Conservation (phyloP, 2,888 invertebrate species). For the Drosophila robusta region DNA sequence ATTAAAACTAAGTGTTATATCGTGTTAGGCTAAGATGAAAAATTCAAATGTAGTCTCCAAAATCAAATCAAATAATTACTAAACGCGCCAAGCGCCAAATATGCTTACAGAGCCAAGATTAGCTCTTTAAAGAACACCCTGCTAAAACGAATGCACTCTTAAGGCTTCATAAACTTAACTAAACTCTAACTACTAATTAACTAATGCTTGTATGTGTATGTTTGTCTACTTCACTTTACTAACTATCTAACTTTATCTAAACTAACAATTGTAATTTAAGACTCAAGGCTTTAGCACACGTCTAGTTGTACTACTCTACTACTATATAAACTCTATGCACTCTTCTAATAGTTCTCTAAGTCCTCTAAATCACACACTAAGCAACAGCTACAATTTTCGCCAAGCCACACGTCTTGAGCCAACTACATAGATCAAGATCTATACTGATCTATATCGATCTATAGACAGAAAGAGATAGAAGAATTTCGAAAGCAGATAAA, state of each 20-base stretch:
- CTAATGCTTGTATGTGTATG: slow-evolving; percentile 66
- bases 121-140: slow-evolving; percentile 27
- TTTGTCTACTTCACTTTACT: slow-evolving; percentile 58
- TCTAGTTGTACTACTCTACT: slow-evolving; percentile 34
- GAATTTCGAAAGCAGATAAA: slow-evolving; percentile 45
- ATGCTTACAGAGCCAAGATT: slow-evolving; percentile 24
- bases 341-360: slow-evolving; percentile 46
- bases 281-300: slow-evolving; percentile 44
- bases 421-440: slow-evolving; percentile 20
- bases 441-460: slow-evolving; percentile 6
- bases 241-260: slow-evolving; percentile 41
- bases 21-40: slow-evolving; percentile 49
- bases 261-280: slow-evolving; percentile 27
- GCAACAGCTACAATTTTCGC: slow-evolving; percentile 22
- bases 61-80: slow-evolving; percentile 18
- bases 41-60: slow-evolving; percentile 28
- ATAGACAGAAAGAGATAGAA: slow-evolving; percentile 35
- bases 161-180: slow-evolving; percentile 36
- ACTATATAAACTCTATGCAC: slow-evolving; percentile 29
- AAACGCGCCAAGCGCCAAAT: slow-evolving; percentile 25
- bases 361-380: slow-evolving; percentile 28
- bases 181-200: slow-evolving; percentile 32
- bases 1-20: slow-evolving; percentile 40
- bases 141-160: slow-evolving; percentile 50
- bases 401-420: slow-evolving; percentile 35